These are phyloP conservation scores for Varecia variegata DNA, from an alignment of 2,797 vertebrate species.

Conservation along the genomic window DNA sequence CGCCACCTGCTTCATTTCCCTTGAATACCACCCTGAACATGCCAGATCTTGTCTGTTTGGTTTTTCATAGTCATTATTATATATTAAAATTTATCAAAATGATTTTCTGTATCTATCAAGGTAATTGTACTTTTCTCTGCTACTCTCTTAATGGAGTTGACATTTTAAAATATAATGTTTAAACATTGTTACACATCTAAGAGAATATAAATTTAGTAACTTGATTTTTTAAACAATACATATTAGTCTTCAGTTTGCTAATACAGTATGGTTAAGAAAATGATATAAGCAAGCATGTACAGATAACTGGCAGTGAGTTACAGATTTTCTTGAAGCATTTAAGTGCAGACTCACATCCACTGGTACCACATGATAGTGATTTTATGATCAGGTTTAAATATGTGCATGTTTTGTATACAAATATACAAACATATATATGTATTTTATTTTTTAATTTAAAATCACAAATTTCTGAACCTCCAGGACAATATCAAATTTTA, in stretches of 20 bases:
- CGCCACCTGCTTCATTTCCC: too few relatives aligned
- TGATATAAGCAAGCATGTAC: accelerated
- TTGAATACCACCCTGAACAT: too few relatives aligned
- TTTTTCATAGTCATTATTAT: neutral
- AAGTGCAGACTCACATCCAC: neutral
- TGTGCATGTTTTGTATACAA: neutral
- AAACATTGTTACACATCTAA: neutral
- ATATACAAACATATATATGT: neutral
- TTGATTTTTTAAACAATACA: neutral
- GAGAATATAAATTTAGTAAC: neutral
- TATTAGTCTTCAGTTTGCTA: neutral
- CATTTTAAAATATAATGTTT: neutral
- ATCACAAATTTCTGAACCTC: neutral
- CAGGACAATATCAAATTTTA: neutral
- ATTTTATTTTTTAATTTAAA: neutral
- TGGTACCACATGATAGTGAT: neutral
- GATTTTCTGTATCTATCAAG: neutral
- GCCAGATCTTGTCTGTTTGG: neutral
- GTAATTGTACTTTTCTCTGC: neutral
- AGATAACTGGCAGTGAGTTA: neutral
- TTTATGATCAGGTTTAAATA: neutral
- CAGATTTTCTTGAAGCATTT: neutral
- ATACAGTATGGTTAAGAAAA: neutral
- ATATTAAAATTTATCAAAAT: neutral
- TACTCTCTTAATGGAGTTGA: neutral